Evolutionary conservation across 1,140 invertebrate genomes (phyloP).

Genomic region (Pinna nobilis): DNA sequence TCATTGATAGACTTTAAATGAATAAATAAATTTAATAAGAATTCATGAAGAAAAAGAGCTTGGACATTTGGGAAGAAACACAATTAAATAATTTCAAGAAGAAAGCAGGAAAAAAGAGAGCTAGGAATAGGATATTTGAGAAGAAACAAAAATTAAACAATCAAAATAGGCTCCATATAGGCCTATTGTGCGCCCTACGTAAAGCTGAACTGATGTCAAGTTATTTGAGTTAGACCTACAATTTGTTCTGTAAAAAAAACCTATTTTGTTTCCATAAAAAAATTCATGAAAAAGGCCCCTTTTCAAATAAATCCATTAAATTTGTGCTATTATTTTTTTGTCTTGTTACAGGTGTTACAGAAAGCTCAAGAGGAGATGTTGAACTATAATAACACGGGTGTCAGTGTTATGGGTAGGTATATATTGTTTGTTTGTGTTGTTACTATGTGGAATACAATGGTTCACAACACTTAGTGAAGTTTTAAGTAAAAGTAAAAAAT

Average conservation of each 20-base stretch:
- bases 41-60: too few species aligned
- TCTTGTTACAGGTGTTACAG: conserved; percentile 83
- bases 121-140: too few species aligned
- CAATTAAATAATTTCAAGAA: too few species aligned
- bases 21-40: too few species aligned
- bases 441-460: background rate
- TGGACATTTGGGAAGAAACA: too few species aligned
- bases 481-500: background rate
- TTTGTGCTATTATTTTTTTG: background rate
- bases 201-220: background rate
- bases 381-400: conserved; percentile 85
- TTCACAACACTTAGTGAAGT: background rate
- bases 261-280: background rate
- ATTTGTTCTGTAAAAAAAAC: background rate
- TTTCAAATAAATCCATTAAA: too few species aligned
- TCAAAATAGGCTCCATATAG: background rate
- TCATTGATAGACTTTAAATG: too few species aligned
- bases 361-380: conserved; percentile 90
- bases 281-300: too few species aligned
- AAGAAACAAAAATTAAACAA: too few species aligned
- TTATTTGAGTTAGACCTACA: conserved; percentile 2
- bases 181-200: background rate
- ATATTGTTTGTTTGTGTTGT: background rate
- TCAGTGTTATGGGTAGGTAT: conserved; percentile 87
- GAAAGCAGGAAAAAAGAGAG: too few species aligned